Evolutionary conservation across 2,888 invertebrate genomes (phyloP), one percentile per base, ranked within the genome.

Genomic region (Caenorhabditis auriculariae): DNA sequence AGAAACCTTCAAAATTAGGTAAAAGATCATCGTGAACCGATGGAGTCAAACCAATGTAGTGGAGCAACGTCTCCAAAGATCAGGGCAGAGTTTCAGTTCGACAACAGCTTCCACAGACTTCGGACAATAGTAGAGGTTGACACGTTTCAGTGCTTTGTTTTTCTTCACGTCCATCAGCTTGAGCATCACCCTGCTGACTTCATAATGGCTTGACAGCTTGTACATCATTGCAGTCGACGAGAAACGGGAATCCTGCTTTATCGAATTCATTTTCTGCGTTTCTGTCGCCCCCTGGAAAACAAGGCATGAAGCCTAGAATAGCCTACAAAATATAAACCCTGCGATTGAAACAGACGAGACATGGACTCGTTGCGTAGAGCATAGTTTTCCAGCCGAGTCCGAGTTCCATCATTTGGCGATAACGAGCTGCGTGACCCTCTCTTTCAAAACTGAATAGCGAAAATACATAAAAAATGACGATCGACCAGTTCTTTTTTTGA

Each of bases 201-300:
- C 93, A 83, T 95, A 93, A 81, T 93, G 93, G 74, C 91, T 91
- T 39, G 93, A 89, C 67, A 98, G 85, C 84, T 96, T 96, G 48
- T 95, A 91, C 66, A 96, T 94, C 85, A 95, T 95, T 1, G 94
- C 93, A 9, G 92, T 94, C 1, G 95, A 94, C 3, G 96, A 96
- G 84, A 93, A 98, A 84, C 95, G 93, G 1, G 93, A 93, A 85
- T 96, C 96, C 59, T 90, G 41, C 29, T 66, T 66, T 24, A 77
- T 60, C 3, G 66, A 32, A 0, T 59, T 48, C 53, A 77, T 35
- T 44, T 77, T 77, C 46, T 70, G 24, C 19, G 51, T 41, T 26
- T 66, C 63, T n/a, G 50, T 47, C 17, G 41, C 24, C 19, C 59
- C 67, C 52, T 60, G 28, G 1, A 42, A 9, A 23, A 2, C 47